These are phyloP conservation scores for Acanthosepion esculentum DNA, from an alignment of 2,888 invertebrate genomes.

Conservation along the genomic window DNA sequence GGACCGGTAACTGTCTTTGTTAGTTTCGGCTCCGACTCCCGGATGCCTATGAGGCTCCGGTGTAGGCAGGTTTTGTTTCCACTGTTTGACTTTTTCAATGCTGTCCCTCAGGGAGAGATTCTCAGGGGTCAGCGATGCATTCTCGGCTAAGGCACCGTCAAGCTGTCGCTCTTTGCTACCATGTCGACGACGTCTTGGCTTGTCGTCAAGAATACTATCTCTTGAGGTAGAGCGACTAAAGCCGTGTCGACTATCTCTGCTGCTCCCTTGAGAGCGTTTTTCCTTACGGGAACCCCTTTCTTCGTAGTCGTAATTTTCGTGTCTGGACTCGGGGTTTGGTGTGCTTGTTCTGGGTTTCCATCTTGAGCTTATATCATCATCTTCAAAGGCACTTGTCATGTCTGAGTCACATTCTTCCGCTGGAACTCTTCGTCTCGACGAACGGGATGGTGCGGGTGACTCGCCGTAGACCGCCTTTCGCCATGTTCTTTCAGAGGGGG, in stretches of 20 bases:
- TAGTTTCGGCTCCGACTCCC: conserved; percentile 36
- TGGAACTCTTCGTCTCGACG: conserved; percentile 50
- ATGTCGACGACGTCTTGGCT: conserved; percentile 61
- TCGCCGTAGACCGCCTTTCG: conserved; percentile 68
- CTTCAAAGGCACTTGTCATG: conserved; percentile 54
- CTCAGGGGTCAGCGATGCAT: conserved; percentile 68
- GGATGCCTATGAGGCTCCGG: conserved; percentile 48
- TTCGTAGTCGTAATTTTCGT: conserved; percentile 52
- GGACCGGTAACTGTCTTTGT: conserved; percentile 42
- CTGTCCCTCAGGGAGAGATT: conserved; percentile 70
- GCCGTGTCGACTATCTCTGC: not conserved
- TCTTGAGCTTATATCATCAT: conserved; percentile 52
- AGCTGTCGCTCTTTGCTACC: conserved; percentile 61
- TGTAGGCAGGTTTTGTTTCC: conserved; percentile 70
- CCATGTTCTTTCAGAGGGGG: conserved; percentile 66
- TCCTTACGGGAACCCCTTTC: conserved; percentile 53
- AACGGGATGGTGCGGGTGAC: conserved; percentile 52
- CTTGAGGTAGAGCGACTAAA: conserved; percentile 66
- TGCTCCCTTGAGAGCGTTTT: conserved; percentile 54
- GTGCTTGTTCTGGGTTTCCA: conserved; percentile 64
- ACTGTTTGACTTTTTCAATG: conserved; percentile 73
- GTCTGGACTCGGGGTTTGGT: conserved; percentile 56
- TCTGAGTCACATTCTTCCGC: conserved; percentile 49
- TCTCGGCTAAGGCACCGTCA: conserved; percentile 46
- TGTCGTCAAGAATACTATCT: conserved; percentile 67